These are phyloP conservation scores for Chorisops tibialis DNA, from an alignment of 2,888 invertebrate species.

Conservation along the genomic window DNA sequence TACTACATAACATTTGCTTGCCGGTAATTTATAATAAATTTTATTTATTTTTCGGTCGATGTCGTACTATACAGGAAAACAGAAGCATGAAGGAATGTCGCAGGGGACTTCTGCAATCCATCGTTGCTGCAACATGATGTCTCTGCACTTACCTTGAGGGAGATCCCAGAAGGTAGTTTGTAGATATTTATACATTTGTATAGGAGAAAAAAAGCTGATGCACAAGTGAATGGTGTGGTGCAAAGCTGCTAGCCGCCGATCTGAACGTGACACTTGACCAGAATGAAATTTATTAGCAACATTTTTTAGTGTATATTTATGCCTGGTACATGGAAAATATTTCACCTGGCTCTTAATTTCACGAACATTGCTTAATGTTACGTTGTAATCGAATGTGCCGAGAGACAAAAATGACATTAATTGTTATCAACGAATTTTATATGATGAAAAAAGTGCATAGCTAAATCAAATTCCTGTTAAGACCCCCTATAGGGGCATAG, in stretches of 20 bases:
- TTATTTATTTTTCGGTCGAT: conserved; percentile 16
- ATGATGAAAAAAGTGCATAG: too few relatives aligned
- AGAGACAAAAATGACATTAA: too few relatives aligned
- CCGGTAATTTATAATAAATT: conserved; percentile 12
- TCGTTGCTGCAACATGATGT: conserved; percentile 17
- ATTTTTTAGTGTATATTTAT: conserved; percentile 21
- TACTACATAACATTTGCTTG: neutral
- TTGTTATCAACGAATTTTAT: too few relatives aligned
- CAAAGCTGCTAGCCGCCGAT: neutral
- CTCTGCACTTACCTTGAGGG: conserved; percentile 1
- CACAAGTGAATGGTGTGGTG: neutral
- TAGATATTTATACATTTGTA: neutral
- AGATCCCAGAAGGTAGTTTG: too few relatives aligned
- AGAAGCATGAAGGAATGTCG: conserved; percentile 25
- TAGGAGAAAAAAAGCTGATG: neutral
- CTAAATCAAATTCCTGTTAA: too few relatives aligned
- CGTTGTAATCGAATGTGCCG: too few relatives aligned
- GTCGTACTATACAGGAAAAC: conserved; percentile 16
- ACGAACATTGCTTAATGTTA: too few relatives aligned
- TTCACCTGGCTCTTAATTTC: conserved; percentile 5
- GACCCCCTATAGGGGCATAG: too few relatives aligned
- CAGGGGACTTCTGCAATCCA: conserved; percentile 17
- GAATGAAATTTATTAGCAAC: conserved; percentile 28
- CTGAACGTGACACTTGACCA: conserved; percentile 27
- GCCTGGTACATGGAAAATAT: neutral